These are phyloP conservation scores for Pharmacophagus antenor DNA, from an alignment of 2,888 invertebrate species.

Conservation along the genomic window DNA sequence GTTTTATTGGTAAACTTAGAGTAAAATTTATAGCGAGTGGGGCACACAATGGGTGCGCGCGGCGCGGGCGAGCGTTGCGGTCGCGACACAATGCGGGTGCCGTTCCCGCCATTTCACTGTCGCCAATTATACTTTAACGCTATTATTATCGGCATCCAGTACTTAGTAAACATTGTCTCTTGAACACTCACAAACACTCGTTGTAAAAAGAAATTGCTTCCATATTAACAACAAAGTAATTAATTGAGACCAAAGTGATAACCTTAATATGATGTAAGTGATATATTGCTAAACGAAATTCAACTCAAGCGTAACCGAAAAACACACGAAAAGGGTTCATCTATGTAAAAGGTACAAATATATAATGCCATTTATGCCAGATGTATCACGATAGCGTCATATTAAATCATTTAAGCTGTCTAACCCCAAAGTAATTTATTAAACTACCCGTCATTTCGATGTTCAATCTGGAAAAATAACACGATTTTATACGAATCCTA, in stretches of 20 bases:
- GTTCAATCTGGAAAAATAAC: constrained; percentile 44
- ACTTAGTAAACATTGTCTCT: constrained; percentile 49
- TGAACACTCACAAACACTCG: neutral
- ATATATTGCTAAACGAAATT: neutral
- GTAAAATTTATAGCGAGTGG: constrained; percentile 22
- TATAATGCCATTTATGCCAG: constrained; percentile 4
- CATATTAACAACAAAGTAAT: neutral
- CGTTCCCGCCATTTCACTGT: constrained; percentile 47
- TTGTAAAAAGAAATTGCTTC: neutral
- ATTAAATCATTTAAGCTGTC: constrained; percentile 29
- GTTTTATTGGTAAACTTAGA: constrained; percentile 13
- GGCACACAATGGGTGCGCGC: constrained; percentile 17
- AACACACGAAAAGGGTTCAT: neutral
- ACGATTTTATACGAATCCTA: constrained; percentile 56
- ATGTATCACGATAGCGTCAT: constrained; percentile 14
- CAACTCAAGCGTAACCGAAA: neutral
- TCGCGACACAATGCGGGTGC: constrained; percentile 58
- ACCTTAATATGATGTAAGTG: neutral
- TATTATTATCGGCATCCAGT: constrained; percentile 43
- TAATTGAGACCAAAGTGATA: neutral
- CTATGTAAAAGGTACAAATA: neutral
- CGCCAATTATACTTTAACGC: constrained; percentile 55
- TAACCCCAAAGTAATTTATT: constrained; percentile 29
- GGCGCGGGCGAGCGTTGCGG: constrained; percentile 42
- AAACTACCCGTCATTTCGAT: constrained; percentile 19